Evolutionary conservation across 2,113 vertebrate genomes (phyloP).

Genomic region (Echinops telfairi): DNA sequence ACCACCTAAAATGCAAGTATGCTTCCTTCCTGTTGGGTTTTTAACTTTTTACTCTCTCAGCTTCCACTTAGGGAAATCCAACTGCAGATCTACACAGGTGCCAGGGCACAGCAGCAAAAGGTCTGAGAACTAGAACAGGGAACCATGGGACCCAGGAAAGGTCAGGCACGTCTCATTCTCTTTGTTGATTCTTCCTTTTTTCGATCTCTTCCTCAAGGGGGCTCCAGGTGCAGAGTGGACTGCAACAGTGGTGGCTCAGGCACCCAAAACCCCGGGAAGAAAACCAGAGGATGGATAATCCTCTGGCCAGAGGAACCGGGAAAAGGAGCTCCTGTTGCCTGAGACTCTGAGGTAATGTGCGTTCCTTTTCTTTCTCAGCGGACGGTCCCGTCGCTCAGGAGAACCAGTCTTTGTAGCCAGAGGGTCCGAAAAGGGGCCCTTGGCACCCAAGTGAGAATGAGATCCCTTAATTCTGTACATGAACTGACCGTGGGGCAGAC

Average conservation of each 20-base stretch:
- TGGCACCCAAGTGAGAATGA: background rate
- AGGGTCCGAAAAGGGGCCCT: background rate
- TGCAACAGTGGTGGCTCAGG: background rate
- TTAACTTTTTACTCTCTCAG: no score
- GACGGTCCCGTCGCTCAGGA: background rate
- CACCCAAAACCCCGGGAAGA: background rate
- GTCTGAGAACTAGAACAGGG: no score
- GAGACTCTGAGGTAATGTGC: background rate
- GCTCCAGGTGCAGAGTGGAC: background rate
- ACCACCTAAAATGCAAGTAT: no score
- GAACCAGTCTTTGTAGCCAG: background rate
- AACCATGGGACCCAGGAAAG: no score
- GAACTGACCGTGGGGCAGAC: background rate
- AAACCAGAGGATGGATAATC: no score
- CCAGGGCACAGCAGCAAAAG: no score
- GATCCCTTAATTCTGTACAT: background rate
- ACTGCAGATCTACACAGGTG: no score
- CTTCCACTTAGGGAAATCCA: no score
- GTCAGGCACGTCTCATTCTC: no score
- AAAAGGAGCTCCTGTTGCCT: background rate
- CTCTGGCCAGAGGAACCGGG: background rate
- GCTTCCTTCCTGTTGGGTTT: no score
- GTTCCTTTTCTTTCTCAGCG: background rate
- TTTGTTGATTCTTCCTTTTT: no score
- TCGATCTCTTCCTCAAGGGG: background rate